Evolutionary conservation across 2,888 invertebrate genomes (phyloP).

Genomic region (Acanthosepion pharaonis): DNA sequence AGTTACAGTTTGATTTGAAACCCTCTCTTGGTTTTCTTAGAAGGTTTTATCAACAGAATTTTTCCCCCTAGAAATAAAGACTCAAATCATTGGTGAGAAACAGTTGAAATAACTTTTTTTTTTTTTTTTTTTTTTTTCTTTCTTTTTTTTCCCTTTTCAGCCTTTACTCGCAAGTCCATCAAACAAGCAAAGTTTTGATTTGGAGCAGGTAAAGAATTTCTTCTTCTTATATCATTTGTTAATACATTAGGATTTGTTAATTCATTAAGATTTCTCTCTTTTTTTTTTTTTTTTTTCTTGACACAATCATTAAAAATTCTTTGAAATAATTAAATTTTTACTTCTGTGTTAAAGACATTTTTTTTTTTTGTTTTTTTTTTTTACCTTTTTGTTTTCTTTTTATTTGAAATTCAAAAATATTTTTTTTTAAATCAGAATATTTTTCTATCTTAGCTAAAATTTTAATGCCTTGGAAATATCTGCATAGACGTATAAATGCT

Average conservation of each 20-base stretch:
- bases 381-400: not conserved
- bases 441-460: too few species aligned
- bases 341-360: not conserved
- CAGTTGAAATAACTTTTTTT: not conserved
- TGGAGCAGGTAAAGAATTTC: constrained; percentile 65
- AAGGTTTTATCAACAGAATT: not conserved
- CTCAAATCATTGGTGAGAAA: not conserved
- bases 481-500: too few species aligned
- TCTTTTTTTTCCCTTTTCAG: constrained; percentile 54
- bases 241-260: not conserved
- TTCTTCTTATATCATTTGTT: not conserved
- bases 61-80: not conserved
- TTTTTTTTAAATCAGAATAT: too few species aligned
- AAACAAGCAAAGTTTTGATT: constrained; percentile 66
- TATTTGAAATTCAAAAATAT: not conserved
- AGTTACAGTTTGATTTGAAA: too few species aligned
- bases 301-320: too few species aligned
- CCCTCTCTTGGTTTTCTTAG: too few species aligned
- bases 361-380: not conserved
- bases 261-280: not conserved
- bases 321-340: not conserved
- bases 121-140: not conserved
- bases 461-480: too few species aligned
- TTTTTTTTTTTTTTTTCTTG: not conserved
- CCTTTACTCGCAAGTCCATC: constrained; percentile 60